Evolutionary conservation across 2,113 vertebrate species (phyloP).

Genomic region (Rhea pennata): DNA sequence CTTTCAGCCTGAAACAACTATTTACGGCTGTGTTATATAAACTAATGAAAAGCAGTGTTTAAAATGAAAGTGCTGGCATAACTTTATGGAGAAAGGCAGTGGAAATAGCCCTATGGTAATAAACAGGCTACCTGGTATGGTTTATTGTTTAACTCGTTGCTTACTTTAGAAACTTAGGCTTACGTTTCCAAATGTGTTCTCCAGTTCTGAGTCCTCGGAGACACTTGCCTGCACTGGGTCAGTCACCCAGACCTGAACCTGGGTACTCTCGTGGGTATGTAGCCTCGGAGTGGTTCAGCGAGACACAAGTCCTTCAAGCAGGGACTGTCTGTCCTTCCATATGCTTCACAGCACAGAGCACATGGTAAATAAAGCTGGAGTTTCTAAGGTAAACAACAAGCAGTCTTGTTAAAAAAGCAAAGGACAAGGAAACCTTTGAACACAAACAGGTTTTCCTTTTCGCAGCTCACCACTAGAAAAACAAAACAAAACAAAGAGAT

Average conservation of each 20-base stretch:
- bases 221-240: rapidly evolving
- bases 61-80: slow-evolving; percentile 35
- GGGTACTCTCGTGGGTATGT: rapidly evolving
- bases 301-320: neutral
- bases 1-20: slow-evolving; percentile 47
- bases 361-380: neutral
- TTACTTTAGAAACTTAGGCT: neutral
- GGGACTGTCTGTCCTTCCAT: neutral
- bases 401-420: neutral
- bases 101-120: slow-evolving; percentile 36
- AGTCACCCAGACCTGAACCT: neutral
- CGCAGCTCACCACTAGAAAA: neutral
- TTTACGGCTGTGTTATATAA: slow-evolving; percentile 60
- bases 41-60: slow-evolving; percentile 57
- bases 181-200: neutral
- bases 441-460: neutral
- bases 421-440: neutral
- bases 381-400: neutral
- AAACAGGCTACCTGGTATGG: slow-evolving; percentile 49
- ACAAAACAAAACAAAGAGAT: neutral
- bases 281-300: neutral
- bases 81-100: slow-evolving; percentile 47
- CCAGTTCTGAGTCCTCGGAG: neutral
- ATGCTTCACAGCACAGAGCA: neutral
- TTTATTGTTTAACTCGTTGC: slow-evolving; percentile 62